phyloP scores from a whole-genome alignment of 2,113 vertebrate genomes.

The Solenodon paradoxus region DNA sequence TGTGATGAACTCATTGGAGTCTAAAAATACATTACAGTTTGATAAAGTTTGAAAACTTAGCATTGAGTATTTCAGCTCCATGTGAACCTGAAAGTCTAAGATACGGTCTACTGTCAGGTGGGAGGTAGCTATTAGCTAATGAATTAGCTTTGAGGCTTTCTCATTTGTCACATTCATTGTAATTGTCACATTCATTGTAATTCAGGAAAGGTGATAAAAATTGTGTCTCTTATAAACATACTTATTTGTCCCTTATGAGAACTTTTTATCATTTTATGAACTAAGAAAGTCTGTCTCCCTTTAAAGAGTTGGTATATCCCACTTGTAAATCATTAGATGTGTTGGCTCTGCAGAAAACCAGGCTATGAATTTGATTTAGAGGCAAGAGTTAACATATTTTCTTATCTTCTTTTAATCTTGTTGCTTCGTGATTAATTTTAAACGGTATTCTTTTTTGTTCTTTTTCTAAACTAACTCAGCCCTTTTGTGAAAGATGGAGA shows the following conservation, averaged over 20 bases:
- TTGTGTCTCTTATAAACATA: not conserved
- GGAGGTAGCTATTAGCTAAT: not conserved
- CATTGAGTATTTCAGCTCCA: not conserved
- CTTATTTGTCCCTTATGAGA: not conserved
- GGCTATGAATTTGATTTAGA: not conserved
- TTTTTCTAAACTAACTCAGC: not conserved
- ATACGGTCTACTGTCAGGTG: not conserved
- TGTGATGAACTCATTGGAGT: not conserved
- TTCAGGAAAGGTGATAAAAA: not conserved
- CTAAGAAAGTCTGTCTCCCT: not conserved
- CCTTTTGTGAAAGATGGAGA: not conserved
- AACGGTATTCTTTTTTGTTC: not conserved
- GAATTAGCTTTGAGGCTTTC: not conserved
- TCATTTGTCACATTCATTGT: not conserved
- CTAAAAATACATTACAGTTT: not conserved
- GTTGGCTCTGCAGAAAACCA: not conserved
- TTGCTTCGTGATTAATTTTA: conserved; percentile 25
- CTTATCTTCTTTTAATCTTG: not conserved
- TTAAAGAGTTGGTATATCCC: not conserved
- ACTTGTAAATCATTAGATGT: not conserved
- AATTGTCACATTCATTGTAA: not conserved
- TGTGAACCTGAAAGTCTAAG: not conserved
- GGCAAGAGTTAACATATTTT: not conserved
- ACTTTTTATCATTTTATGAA: conserved; percentile 6
- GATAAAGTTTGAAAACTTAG: not conserved